Conservation (phyloP, 2,888 invertebrate genomes). For the Leptarthrus brevirostris region DNA sequence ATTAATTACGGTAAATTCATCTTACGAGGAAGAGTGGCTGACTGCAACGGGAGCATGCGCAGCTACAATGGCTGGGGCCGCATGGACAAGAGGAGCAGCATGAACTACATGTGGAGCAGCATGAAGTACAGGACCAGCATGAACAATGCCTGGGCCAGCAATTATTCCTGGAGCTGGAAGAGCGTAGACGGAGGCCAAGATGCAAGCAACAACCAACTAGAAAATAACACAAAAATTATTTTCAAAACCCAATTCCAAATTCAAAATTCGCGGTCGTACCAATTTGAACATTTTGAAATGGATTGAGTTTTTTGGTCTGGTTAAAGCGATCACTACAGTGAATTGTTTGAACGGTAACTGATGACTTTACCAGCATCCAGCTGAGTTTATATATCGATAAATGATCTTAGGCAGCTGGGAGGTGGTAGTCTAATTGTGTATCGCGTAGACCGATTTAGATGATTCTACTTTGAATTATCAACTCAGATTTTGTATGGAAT, state of each 20-base stretch:
- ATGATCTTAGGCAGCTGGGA: neutral
- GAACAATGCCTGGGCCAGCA: slow-evolving; percentile 54
- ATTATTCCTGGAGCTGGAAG: slow-evolving; percentile 65
- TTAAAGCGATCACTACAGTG: slow-evolving; percentile 40
- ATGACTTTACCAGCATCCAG: slow-evolving; percentile 47
- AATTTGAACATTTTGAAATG: slow-evolving; percentile 64
- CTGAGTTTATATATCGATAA: slow-evolving; percentile 50
- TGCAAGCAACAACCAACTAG: slow-evolving; percentile 63
- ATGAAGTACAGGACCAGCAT: slow-evolving; percentile 47
- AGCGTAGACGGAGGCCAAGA: slow-evolving; percentile 60
- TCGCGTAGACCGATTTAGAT: no score
- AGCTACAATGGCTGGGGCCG: slow-evolving; percentile 56
- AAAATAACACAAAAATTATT: slow-evolving; percentile 25
- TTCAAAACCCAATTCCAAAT: neutral
- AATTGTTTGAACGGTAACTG: slow-evolving; percentile 52
- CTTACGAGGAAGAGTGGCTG: slow-evolving; percentile 53
- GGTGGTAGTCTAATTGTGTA: slow-evolving; percentile 32
- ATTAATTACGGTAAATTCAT: no score
- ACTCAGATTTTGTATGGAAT: no score
- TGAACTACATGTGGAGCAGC: slow-evolving; percentile 56
- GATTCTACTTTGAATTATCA: no score
- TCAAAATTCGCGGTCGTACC: slow-evolving; percentile 62
- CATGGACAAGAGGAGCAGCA: slow-evolving; percentile 55
- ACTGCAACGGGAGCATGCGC: slow-evolving; percentile 51
- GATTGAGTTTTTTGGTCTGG: slow-evolving; percentile 12